Evolutionary conservation across 2,113 vertebrate genomes (phyloP).

Genomic region (Vidua macroura): DNA sequence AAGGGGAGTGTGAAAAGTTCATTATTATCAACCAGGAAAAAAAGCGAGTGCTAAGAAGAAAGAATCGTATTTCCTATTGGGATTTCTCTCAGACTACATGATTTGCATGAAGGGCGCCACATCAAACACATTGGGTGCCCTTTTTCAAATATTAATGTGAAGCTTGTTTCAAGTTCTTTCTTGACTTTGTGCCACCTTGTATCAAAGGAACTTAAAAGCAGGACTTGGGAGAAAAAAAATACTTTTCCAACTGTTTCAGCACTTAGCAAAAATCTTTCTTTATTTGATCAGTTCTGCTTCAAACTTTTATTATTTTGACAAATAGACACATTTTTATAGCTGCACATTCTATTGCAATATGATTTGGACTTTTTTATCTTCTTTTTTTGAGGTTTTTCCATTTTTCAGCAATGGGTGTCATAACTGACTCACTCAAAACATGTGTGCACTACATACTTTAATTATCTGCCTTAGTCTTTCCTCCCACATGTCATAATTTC

Average conservation of each 20-base stretch:
- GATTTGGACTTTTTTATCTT: neutral
- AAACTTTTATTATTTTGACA: conserved; percentile 72
- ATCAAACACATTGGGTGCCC: conserved; percentile 91
- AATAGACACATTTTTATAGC: conserved; percentile 51
- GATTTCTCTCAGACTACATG: conserved; percentile 82
- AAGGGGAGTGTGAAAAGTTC: conserved; percentile 94
- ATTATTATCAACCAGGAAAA: conserved; percentile 83
- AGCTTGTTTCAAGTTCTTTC: conserved; percentile 86
- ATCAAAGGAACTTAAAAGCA: conserved; percentile 88
- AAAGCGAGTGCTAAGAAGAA: conserved; percentile 81
- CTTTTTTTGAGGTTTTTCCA: neutral
- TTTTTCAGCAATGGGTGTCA: neutral
- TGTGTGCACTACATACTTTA: neutral
- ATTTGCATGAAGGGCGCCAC: conserved; percentile 95
- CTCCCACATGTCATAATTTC: neutral
- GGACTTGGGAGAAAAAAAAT: conserved; percentile 73
- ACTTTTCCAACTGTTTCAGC: conserved; percentile 76
- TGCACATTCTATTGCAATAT: neutral
- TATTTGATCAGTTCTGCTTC: conserved; percentile 72
- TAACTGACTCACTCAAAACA: neutral
- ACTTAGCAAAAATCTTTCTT: conserved; percentile 73
- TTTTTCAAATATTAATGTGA: conserved; percentile 96
- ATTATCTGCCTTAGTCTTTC: neutral
- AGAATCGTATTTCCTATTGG: conserved; percentile 80
- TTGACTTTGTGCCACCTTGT: conserved; percentile 85